Conservation (phyloP, 2,888 invertebrate species). For the Ennomos fuscantarius region DNA sequence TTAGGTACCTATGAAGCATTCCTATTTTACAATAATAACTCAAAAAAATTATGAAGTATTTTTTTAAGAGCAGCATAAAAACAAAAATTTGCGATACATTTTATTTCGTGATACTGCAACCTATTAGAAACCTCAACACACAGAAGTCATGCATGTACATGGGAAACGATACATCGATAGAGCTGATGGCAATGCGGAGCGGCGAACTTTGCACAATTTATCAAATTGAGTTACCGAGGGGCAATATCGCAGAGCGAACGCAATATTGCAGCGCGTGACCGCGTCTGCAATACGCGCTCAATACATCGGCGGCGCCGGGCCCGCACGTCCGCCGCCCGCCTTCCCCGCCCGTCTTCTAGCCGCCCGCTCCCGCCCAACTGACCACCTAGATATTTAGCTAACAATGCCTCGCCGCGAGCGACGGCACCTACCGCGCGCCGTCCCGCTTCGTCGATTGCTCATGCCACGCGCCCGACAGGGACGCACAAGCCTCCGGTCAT, state of each 20-base stretch:
- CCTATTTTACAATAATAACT: not conserved
- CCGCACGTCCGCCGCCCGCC: constrained; percentile 76
- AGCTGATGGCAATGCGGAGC: constrained; percentile 68
- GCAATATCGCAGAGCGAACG: constrained; percentile 83
- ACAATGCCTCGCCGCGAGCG: constrained; percentile 79
- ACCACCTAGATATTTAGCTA: constrained; percentile 85
- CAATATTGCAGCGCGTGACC: constrained; percentile 86
- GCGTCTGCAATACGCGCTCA: constrained; percentile 85
- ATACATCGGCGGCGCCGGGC: constrained; percentile 84
- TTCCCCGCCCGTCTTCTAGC: constrained; percentile 64
- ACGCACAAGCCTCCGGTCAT: constrained; percentile 78
- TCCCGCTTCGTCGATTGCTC: constrained; percentile 60
- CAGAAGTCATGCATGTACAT: no score
- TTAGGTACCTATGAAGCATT: constrained; percentile 13
- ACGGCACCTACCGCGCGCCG: constrained; percentile 62
- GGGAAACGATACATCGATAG: constrained; percentile 60
- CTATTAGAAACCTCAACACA: constrained; percentile 3
- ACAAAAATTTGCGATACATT: no score
- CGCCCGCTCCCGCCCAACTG: constrained; percentile 74
- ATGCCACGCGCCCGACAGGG: constrained; percentile 61
- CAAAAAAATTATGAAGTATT: no score
- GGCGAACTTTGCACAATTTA: constrained; percentile 82
- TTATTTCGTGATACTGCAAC: no score
- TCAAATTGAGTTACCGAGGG: constrained; percentile 84
- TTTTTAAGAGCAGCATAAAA: no score